A percentile compares a stretch with the other conserved stretches of the same genome.
phyloP scores from a whole-genome alignment of 2,797 vertebrate genomes.

The Sardinella longiceps region DNA sequence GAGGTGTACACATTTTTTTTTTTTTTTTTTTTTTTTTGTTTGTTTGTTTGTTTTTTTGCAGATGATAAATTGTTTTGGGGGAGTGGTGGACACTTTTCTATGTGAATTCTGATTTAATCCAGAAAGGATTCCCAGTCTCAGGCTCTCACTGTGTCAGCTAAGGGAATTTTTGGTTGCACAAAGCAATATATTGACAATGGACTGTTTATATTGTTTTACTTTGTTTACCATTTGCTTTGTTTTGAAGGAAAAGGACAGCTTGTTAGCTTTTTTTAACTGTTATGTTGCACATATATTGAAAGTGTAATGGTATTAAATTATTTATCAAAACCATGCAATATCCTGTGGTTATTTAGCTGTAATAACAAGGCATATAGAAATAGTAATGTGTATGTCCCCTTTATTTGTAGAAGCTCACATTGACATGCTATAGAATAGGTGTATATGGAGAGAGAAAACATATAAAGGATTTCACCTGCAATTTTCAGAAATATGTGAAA shows the following conservation, averaged over 20 bases:
- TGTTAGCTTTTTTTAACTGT: conserved; percentile 50
- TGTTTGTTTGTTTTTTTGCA: neutral
- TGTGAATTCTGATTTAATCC: conserved; percentile 40
- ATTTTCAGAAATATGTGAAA: no score
- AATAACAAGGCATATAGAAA: no score
- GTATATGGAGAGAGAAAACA: neutral
- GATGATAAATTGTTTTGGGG: neutral
- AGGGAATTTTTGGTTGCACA: conserved; percentile 55
- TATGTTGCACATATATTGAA: conserved; percentile 62
- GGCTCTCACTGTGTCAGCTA: conserved; percentile 48
- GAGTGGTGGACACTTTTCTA: neutral
- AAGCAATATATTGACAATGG: conserved; percentile 57
- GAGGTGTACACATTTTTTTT: no score
- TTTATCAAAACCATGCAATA: conserved; percentile 60
- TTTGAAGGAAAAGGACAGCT: conserved; percentile 30
- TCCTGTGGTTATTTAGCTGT: neutral
- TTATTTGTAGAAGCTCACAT: neutral
- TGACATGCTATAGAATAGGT: neutral
- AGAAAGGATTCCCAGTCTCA: conserved; percentile 51
- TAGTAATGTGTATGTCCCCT: neutral
- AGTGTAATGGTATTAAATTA: conserved; percentile 74
- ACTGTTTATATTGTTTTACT: conserved; percentile 50
- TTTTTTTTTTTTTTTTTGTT: no score
- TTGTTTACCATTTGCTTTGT: conserved; percentile 32
- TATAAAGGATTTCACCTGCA: no score